Evolutionary conservation across 2,113 vertebrate genomes (phyloP), one percentile per base, ranked within the genome.

Genomic region (Ptychochromis oligacanthus): DNA sequence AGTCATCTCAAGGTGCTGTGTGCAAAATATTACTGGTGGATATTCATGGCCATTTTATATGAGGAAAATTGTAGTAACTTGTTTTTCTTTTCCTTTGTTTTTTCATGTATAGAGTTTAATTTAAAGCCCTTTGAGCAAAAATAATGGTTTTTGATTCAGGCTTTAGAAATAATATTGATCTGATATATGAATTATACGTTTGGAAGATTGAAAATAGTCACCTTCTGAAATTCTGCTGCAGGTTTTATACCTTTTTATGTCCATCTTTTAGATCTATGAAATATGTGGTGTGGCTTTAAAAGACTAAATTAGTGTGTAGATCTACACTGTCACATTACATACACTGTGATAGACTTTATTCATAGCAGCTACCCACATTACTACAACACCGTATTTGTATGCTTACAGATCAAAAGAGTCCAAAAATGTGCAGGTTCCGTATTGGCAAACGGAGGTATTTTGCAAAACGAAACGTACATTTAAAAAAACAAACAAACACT

Each of bases 301-400:
- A 65, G 38, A 43, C 13, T 67, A 0, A 67, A 26, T 46, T 1
- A 0, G 22, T 26, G 62, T 67, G 0, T 0, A 8, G 22, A 0
- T 46, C 64, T 0, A 67, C 64, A 1, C 8, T 67, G 5, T 26
- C 64, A 46, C 40, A 43, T 43, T 43, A 43, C 2, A 9, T 18
- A 22, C 0, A 0, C 24, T 65, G n/a, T 65, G 38, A 43, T 12
- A 65, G 62, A 43, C 40, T 65, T 0, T 65, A 65, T 46, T 26
- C 14, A 43, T 26, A 17, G 38, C 13, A 65, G 24, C 62, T 24
- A 15, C 14, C 62, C 38, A 46, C 22, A 46, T 46, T 46, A 8
- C 64, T 0, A 0, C 38, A 0, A 67, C 43, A 0, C 38, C 46
- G 40, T 46, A 0, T 0, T 38, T 26, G 38, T 22, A 67, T 46